Percentiles rank a stretch among this genome's conserved stretches.
phyloP scores from a whole-genome alignment of 2,888 invertebrate species.

The Coronaproctus castanopsis region DNA sequence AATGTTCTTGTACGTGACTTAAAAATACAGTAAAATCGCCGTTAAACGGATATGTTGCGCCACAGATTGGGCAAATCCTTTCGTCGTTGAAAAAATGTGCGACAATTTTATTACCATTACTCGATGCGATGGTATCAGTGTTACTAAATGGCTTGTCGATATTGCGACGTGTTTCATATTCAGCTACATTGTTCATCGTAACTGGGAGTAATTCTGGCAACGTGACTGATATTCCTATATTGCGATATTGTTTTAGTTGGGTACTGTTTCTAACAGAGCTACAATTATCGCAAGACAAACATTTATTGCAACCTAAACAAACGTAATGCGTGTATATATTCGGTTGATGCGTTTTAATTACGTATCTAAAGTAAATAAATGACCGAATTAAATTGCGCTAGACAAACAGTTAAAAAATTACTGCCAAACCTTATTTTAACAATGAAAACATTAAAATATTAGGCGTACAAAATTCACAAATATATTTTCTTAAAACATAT shows the following conservation, averaged over 20 bases:
- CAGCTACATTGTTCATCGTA: too few relatives aligned
- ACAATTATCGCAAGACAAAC: not conserved
- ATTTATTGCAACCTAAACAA: not conserved
- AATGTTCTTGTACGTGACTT: conserved; percentile 1
- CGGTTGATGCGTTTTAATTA: too few relatives aligned
- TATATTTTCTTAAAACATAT: too few relatives aligned
- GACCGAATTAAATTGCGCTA: too few relatives aligned
- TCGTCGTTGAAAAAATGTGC: not conserved
- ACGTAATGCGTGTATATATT: too few relatives aligned
- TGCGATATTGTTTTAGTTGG: not conserved
- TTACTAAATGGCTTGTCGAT: too few relatives aligned
- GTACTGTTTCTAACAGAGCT: not conserved
- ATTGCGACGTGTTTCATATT: too few relatives aligned
- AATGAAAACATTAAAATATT: too few relatives aligned
- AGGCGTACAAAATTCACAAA: too few relatives aligned
- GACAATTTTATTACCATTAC: not conserved
- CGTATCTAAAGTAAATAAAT: too few relatives aligned
- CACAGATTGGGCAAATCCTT: not conserved
- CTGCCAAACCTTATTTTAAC: too few relatives aligned
- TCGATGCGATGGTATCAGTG: not conserved
- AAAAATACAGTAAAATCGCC: not conserved
- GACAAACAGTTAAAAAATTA: too few relatives aligned
- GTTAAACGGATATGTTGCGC: not conserved
- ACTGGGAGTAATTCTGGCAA: not conserved
- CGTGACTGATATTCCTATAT: not conserved